phyloP scores from a whole-genome alignment of 2,888 invertebrate species.

The Thumatha senex region DNA sequence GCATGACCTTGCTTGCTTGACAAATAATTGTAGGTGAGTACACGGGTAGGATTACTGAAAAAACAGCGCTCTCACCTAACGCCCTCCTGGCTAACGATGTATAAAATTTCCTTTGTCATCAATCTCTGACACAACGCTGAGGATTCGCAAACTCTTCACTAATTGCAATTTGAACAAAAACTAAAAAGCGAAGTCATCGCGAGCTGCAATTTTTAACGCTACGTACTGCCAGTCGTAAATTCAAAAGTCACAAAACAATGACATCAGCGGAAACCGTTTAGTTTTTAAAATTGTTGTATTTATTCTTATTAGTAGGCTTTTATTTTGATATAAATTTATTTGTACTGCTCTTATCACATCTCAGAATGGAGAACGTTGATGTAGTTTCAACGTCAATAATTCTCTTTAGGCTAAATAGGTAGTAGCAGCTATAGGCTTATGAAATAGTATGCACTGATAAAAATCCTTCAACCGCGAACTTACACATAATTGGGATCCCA shows the following conservation, averaged over 20 bases:
- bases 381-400: neutral
- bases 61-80: slow-evolving; percentile 77
- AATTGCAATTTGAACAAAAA: slow-evolving; percentile 83
- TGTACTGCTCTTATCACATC: too few species aligned
- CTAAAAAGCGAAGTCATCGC: slow-evolving; percentile 78
- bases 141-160: slow-evolving; percentile 81
- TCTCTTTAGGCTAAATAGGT: neutral
- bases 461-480: too few species aligned
- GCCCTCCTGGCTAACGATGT: slow-evolving; percentile 80
- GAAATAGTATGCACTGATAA: too few species aligned
- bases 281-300: slow-evolving; percentile 28
- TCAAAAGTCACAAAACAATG: slow-evolving; percentile 45
- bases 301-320: slow-evolving; percentile 20
- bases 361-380: too few species aligned
- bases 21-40: slow-evolving; percentile 63
- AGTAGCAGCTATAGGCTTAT: too few species aligned
- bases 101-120: slow-evolving; percentile 84
- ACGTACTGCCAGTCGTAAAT: slow-evolving; percentile 59
- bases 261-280: slow-evolving; percentile 36
- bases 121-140: slow-evolving; percentile 81
- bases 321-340: neutral
- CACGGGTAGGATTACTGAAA: slow-evolving; percentile 74
- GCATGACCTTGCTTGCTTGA: slow-evolving; percentile 54
- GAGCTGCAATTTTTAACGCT: slow-evolving; percentile 72
- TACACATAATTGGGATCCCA: too few species aligned